phyloP scores from a whole-genome alignment of 2,888 invertebrate species.

The Rhagonycha fulva region DNA sequence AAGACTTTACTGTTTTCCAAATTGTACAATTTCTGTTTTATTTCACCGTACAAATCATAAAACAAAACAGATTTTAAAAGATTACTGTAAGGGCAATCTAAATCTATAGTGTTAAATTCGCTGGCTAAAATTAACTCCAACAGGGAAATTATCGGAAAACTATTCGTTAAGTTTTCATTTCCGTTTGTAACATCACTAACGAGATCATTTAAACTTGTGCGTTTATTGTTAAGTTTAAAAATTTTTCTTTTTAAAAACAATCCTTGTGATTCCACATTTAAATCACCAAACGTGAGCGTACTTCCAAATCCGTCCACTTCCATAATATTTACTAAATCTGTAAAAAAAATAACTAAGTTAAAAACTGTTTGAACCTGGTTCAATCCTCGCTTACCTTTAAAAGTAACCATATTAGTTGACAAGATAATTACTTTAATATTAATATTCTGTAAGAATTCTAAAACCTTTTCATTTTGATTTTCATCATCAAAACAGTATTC shows the following conservation, averaged over 20 bases:
- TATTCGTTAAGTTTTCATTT: background rate
- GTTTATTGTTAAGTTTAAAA: slow-evolving; percentile 3
- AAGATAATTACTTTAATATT: slow-evolving; percentile 2
- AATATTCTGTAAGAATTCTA: background rate
- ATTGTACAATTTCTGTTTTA: background rate
- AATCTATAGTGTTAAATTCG: background rate
- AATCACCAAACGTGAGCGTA: slow-evolving; percentile 7
- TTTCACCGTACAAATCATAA: slow-evolving; percentile 4
- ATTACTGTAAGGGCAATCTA: slow-evolving; percentile 6
- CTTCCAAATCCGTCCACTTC: slow-evolving; percentile 10
- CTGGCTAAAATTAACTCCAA: slow-evolving; percentile 1
- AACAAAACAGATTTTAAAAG: background rate
- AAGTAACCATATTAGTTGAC: background rate
- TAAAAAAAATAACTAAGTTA: background rate
- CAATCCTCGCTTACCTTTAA: background rate
- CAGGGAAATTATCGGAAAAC: background rate
- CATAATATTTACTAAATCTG: background rate
- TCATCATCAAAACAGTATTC: slow-evolving; percentile 7
- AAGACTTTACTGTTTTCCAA: background rate
- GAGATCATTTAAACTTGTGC: slow-evolving; percentile 6
- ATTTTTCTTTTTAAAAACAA: background rate
- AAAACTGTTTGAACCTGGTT: background rate
- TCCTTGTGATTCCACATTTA: slow-evolving; percentile 8
- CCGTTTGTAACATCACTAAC: background rate
- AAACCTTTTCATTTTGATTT: background rate